phyloP scores from a whole-genome alignment of 35 echinoderm and acorn worm species.

The Apostichopus japonicus region DNA sequence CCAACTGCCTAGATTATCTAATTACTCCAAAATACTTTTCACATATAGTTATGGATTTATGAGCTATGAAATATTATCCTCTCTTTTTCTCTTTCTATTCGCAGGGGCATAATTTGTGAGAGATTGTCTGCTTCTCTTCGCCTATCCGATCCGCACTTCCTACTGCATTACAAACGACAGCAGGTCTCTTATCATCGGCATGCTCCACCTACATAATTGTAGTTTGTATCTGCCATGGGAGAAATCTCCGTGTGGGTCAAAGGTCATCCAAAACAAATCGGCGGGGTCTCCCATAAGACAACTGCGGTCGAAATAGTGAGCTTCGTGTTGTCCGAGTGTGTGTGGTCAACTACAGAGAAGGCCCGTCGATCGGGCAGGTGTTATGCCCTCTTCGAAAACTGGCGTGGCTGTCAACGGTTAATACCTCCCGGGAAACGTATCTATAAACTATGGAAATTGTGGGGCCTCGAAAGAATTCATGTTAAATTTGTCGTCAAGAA shows the following conservation, averaged over 20 bases:
- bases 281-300: conserved; percentile 45
- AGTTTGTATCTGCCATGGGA: conserved; percentile 49
- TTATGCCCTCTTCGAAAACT: conserved; percentile 61
- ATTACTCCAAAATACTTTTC: no score
- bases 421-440: conserved; percentile 52
- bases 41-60: no score
- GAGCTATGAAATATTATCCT: neutral
- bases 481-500: conserved; percentile 59
- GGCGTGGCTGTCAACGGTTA: conserved; percentile 52
- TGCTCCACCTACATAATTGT: conserved; percentile 6
- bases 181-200: conserved; percentile 16
- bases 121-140: neutral
- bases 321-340: conserved; percentile 19
- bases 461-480: conserved; percentile 50
- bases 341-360: conserved; percentile 25
- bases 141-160: neutral
- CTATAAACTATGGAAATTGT: conserved; percentile 58
- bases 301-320: conserved; percentile 45
- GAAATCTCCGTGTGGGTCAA: conserved; percentile 59
- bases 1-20: neutral
- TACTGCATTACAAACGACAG: neutral
- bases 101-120: neutral
- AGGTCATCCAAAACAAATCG: conserved; percentile 45
- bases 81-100: neutral
- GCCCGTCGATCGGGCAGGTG: conserved; percentile 34